Evolutionary conservation across 2,888 invertebrate genomes (phyloP), one percentile per base, ranked within the genome.

Genomic region (Lysandra coridon): DNA sequence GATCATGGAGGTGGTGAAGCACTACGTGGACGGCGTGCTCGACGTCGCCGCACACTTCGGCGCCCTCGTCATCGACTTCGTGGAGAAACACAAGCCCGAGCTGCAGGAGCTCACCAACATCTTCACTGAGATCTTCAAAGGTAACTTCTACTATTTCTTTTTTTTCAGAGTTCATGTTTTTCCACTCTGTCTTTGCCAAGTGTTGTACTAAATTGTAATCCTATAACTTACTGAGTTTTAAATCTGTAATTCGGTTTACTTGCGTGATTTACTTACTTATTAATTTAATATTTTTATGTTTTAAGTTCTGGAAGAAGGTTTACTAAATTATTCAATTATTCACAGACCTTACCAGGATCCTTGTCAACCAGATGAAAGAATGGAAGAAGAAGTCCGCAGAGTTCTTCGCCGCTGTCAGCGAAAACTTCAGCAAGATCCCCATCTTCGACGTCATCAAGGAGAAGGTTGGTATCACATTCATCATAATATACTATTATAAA

Each of bases 71-170:
- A 86, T 95, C 0, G 94, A 95, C 83, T 91, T 96, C 86, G 88
- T 96, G 79, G 96, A 97, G 83, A 95, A 95, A 80, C 96, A 97
- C 87, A 96, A 96, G 88, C 95, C 95, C 17, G 96, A 97, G 84
- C 89, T 97, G 1, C 95, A 96, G 81, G 96, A 96, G 83, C 85
- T 96, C 4, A 91, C 95, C 74, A 93, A 95, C 79, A 89, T 92
- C 0, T 83, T 96, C 60, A 90, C 95, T 17, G 95, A 95, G 80
- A 90, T 95, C 81, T 92, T 95, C 84, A 95, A 95, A 85, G 95
- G 95, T 95, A 30, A n/a, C 4, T 53, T 62, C 17, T 62, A 23
- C 62, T 23, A 23, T 62, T 17, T 7, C 23, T 6, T 62, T 4
- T 2, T 44, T 44, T 10, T 1, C 44, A 10, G 10, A 44, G 44